These are phyloP conservation scores for Tenualosa thibaudeaui DNA, from an alignment of 2,797 vertebrate genomes.

Conservation along the genomic window DNA sequence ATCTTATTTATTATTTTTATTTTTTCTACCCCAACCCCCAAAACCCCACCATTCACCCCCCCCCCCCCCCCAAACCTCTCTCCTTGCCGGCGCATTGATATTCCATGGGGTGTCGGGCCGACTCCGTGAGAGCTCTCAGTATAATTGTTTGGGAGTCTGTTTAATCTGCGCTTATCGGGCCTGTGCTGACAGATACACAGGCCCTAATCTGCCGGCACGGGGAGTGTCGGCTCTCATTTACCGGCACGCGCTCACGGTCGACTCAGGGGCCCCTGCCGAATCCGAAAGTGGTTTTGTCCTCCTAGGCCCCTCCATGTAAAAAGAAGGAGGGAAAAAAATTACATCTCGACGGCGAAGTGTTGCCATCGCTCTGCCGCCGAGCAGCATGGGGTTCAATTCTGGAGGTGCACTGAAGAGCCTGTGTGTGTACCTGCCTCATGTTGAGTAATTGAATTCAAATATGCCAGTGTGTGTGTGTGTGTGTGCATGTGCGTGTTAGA, in stretches of 20 bases:
- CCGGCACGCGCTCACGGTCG: slow-evolving; percentile 53
- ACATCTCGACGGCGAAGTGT: background rate
- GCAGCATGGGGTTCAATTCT: background rate
- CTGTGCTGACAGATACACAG: slow-evolving; percentile 64
- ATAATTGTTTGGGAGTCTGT: slow-evolving; percentile 71
- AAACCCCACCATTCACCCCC: slow-evolving; percentile 60
- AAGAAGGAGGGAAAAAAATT: no score
- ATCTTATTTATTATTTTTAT: background rate
- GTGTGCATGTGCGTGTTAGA: slow-evolving; percentile 13
- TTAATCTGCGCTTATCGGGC: slow-evolving; percentile 65
- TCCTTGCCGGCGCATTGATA: slow-evolving; percentile 40
- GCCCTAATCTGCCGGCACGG: slow-evolving; percentile 65
- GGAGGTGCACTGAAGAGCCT: slow-evolving; percentile 39
- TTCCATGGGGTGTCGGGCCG: slow-evolving; percentile 52
- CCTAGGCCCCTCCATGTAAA: background rate
- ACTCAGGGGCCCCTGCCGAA: slow-evolving; percentile 6
- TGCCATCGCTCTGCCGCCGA: no score
- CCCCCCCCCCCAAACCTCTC: slow-evolving; percentile 43
- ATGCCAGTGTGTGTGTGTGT: background rate
- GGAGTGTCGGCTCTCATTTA: slow-evolving; percentile 70
- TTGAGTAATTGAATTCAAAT: background rate
- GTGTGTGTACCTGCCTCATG: background rate
- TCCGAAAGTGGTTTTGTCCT: slow-evolving; percentile 1
- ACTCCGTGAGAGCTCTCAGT: slow-evolving; percentile 51
- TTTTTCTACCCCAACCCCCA: slow-evolving; percentile 52